Conservation (phyloP, 2,888 invertebrate genomes). For the Eupithecia vulgata region DNA sequence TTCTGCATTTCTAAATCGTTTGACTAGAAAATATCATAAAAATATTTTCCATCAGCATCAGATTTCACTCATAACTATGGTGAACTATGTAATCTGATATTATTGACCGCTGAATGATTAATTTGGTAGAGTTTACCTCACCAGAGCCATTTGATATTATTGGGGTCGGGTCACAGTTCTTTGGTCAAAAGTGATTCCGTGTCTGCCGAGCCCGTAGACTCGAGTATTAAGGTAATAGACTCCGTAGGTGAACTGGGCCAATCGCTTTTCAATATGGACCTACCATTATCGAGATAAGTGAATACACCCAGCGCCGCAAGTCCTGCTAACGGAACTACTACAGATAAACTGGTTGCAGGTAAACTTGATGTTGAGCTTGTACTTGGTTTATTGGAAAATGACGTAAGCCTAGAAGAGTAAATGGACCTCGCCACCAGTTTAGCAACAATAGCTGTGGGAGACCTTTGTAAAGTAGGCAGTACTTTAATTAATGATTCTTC, state of each 20-base stretch:
- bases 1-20: conserved; percentile 9
- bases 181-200: conserved; percentile 71
- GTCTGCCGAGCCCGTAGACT: conserved; percentile 64
- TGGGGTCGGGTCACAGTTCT: conserved; percentile 47
- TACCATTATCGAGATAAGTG: conserved; percentile 65
- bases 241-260: conserved; percentile 62
- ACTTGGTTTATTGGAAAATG: conserved; percentile 55
- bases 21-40: conserved; percentile 6
- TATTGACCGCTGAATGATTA: conserved; percentile 22
- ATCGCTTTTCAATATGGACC: conserved; percentile 71
- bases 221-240: conserved; percentile 35
- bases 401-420: conserved; percentile 66
- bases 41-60: conserved; percentile 3
- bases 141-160: conserved; percentile 19
- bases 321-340: conserved; percentile 21
- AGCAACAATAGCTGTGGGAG: conserved; percentile 62
- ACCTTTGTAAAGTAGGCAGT: conserved; percentile 54
- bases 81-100: conserved; percentile 20
- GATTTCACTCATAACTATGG: conserved; percentile 13
- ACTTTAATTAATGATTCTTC: conserved; percentile 58
- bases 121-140: conserved; percentile 26
- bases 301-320: conserved; percentile 39
- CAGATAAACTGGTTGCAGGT: conserved; percentile 22
- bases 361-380: conserved; percentile 30
- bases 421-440: conserved; percentile 61